Evolutionary conservation across 2,797 vertebrate species (phyloP).

Genomic region (Chiloscyllium punctatum): DNA sequence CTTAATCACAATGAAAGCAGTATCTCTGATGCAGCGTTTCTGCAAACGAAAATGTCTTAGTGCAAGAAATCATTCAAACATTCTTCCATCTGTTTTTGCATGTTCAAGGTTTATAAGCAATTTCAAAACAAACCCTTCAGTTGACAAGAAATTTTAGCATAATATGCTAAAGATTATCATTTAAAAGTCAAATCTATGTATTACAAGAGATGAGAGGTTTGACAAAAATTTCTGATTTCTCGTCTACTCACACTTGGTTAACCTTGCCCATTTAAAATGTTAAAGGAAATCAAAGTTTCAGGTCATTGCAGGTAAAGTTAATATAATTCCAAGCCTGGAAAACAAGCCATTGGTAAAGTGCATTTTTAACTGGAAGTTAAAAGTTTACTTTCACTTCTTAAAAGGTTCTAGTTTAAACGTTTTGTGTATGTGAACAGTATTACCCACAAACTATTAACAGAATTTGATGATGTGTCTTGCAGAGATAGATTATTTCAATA

Average conservation of each 20-base stretch:
- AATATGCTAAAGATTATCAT: neutral
- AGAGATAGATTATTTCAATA: no score
- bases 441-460: no score
- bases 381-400: no score
- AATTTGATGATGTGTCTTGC: no score
- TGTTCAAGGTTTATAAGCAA: no score
- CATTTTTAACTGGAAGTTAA: no score
- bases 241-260: neutral
- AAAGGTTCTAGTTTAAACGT: no score
- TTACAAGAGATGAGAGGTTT: neutral
- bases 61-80: neutral
- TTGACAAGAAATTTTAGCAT: neutral
- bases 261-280: neutral
- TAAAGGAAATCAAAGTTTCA: neutral
- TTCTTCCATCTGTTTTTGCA: neutral
- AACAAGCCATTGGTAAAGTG: no score
- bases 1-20: neutral
- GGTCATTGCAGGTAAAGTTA: no score
- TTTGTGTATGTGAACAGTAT: no score
- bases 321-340: no score
- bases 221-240: neutral
- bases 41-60: neutral
- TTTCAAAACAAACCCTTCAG: neutral
- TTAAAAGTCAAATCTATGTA: neutral
- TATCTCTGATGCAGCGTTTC: neutral